Base-by-base conservation (phyloP, 2,797 vertebrate species). In the Intellagama lesueurii region DNA sequence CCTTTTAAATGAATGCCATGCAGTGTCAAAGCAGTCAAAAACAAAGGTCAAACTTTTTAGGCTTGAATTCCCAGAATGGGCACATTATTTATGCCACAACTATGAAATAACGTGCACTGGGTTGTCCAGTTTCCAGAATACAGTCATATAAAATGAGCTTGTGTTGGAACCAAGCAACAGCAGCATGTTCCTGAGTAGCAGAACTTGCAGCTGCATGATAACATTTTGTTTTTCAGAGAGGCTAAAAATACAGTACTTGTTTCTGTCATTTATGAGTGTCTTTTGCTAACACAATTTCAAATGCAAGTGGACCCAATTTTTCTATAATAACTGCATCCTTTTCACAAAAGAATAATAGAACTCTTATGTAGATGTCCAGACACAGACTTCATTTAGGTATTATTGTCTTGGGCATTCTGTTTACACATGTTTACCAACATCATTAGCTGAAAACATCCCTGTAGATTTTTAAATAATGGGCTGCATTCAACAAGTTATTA, bases 11-110 rank as follows among this genome's bases (percentile, higher is more conserved):
- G 83, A 91, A 93, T 78, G 70, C 60, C 64, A 7, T 86, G 90
- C 35, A 66, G 76, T 44, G 91, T 93, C 88, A 91, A 68, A 44
- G 16, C 81, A 90, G 88, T 64, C 69, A 83, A 86, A 94, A 92
- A 88, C 70, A 89, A 87, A 92, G 60, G 70, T 87, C 89, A 91
- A 5, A 9, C 66, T 78, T 91, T 84, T 83, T 86, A 83, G 68
- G 66, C 28, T 92, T 93, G 49, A 88, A 84, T 92, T 86, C 68
- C 40, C 19, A 78, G 40, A 87, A 87, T 83, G 72, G 85, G 30
- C 47, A 87, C 64, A 69, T 85, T 56, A 80, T 87, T 87, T 90
- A 86, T 5, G 66, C 30, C 73, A 69, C 80, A 56, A 30, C 32
- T 12, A 47, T 90, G 64, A 87, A 86, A 90, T 32, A 14, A 77